Evolutionary conservation across 2,113 vertebrate species (phyloP).

Genomic region (Zosterops hypoxanthus): DNA sequence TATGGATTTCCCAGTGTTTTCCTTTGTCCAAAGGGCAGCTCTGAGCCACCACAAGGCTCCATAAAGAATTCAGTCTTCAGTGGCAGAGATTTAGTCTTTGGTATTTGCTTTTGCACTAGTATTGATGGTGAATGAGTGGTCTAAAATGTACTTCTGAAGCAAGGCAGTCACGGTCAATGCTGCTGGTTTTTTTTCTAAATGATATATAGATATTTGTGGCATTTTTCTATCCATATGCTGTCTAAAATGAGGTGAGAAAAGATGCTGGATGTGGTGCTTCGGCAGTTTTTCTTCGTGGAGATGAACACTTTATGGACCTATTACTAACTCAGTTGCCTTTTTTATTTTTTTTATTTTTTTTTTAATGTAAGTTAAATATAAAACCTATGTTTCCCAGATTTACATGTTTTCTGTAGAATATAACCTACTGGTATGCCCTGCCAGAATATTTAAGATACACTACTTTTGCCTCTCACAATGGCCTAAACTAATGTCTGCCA

Average conservation of each 20-base stretch:
- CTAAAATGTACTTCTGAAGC: neutral
- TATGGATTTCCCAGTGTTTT: neutral
- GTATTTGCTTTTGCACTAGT: neutral
- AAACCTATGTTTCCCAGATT: neutral
- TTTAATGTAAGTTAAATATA: neutral
- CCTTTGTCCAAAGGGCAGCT: neutral
- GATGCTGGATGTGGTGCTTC: neutral
- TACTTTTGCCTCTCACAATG: neutral
- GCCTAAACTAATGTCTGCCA: neutral
- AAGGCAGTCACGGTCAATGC: neutral
- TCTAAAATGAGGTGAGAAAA: neutral
- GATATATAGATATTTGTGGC: neutral
- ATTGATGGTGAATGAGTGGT: neutral
- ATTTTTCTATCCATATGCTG: neutral
- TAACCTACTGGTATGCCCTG: neutral
- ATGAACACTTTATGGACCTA: neutral
- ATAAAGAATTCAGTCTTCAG: neutral
- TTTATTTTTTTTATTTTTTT: neutral
- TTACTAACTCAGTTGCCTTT: neutral
- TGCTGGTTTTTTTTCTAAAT: neutral
- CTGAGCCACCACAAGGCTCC: neutral
- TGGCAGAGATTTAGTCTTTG: neutral
- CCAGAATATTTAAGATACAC: neutral
- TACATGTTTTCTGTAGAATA: neutral
- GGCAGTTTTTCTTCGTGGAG: neutral